These are phyloP conservation scores for Lymantria dispar DNA, from an alignment of 2,888 invertebrate genomes.

Conservation along the genomic window DNA sequence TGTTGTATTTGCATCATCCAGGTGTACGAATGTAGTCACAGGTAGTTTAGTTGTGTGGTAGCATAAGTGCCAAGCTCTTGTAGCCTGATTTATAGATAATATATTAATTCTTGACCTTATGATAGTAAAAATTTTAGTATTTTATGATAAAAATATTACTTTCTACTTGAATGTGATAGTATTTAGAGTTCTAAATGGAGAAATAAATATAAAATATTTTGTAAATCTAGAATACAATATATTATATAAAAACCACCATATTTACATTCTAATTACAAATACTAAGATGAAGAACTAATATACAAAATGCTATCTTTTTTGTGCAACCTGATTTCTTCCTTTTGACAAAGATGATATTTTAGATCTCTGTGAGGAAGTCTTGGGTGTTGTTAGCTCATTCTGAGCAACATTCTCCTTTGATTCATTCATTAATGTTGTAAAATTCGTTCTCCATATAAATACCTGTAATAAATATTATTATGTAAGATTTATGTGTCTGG, in stretches of 20 bases:
- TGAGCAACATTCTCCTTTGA: constrained; percentile 59
- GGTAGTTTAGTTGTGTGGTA: constrained; percentile 72
- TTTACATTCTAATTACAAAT: constrained; percentile 21
- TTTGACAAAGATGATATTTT: constrained; percentile 43
- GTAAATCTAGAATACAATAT: constrained; percentile 8
- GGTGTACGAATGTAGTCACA: constrained; percentile 59
- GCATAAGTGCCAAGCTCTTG: constrained; percentile 69
- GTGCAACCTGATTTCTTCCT: constrained; percentile 59
- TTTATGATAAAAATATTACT: constrained; percentile 43
- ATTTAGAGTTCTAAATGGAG: constrained; percentile 54
- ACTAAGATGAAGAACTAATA: constrained; percentile 20
- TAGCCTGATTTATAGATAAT: constrained; percentile 58
- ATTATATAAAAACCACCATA: constrained; percentile 21
- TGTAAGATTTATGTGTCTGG: too few relatives aligned
- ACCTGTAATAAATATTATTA: constrained; percentile 52
- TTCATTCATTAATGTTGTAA: constrained; percentile 60
- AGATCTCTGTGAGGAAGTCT: constrained; percentile 41
- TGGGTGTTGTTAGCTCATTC: constrained; percentile 40
- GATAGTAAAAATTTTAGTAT: constrained; percentile 43
- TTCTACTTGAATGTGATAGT: constrained; percentile 53
- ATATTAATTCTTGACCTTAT: constrained; percentile 44
- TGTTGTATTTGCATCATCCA: constrained; percentile 50
- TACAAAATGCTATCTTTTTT: constrained; percentile 39
- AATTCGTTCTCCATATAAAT: constrained; percentile 80
- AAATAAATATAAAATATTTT: constrained; percentile 26